Conservation (phyloP, 2,888 invertebrate genomes). For the Cataglyphis livida region DNA sequence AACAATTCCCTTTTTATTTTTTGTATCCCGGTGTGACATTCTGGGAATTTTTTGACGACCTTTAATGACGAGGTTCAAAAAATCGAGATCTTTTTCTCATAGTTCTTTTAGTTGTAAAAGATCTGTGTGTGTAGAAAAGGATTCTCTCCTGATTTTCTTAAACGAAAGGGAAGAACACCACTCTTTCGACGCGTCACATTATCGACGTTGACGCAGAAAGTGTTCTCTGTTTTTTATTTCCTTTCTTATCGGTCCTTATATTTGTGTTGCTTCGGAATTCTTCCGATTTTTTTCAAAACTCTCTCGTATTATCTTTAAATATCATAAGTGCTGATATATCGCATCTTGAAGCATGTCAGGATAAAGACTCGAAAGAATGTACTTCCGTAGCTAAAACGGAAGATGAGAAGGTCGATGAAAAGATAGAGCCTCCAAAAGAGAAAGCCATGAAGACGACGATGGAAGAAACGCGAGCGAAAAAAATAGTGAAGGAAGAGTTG, state of each 20-base stretch:
- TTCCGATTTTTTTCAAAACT: slow-evolving; percentile 37
- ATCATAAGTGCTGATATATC: slow-evolving; percentile 34
- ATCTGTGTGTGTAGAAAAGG: slow-evolving; percentile 27
- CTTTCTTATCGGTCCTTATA: slow-evolving; percentile 7
- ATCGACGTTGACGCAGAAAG: slow-evolving; percentile 56
- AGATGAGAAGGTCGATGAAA: slow-evolving; percentile 78
- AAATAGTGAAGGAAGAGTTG: slow-evolving; percentile 84
- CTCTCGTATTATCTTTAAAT: slow-evolving; percentile 1
- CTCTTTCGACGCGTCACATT: slow-evolving; percentile 24
- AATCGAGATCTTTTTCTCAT: slow-evolving; percentile 15
- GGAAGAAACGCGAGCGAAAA: slow-evolving; percentile 77
- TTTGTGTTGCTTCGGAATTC: slow-evolving; percentile 17
- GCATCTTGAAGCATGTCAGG: slow-evolving; percentile 35
- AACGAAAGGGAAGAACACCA: slow-evolving; percentile 24
- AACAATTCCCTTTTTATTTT: slow-evolving; percentile 37
- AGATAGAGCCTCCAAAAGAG: slow-evolving; percentile 70
- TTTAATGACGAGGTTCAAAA: slow-evolving; percentile 33
- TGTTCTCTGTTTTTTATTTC: slow-evolving; percentile 16
- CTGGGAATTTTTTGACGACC: slow-evolving; percentile 39
- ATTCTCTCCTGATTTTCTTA: slow-evolving; percentile 36
- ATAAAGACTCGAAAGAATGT: slow-evolving; percentile 62
- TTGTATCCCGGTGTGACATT: slow-evolving; percentile 36
- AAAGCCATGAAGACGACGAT: slow-evolving; percentile 72
- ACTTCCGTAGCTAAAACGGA: slow-evolving; percentile 82
- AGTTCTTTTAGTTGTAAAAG: slow-evolving; percentile 13